These are phyloP conservation scores for Caenorhabditis parvicauda DNA, from an alignment of 2,888 invertebrate species.

Conservation along the genomic window DNA sequence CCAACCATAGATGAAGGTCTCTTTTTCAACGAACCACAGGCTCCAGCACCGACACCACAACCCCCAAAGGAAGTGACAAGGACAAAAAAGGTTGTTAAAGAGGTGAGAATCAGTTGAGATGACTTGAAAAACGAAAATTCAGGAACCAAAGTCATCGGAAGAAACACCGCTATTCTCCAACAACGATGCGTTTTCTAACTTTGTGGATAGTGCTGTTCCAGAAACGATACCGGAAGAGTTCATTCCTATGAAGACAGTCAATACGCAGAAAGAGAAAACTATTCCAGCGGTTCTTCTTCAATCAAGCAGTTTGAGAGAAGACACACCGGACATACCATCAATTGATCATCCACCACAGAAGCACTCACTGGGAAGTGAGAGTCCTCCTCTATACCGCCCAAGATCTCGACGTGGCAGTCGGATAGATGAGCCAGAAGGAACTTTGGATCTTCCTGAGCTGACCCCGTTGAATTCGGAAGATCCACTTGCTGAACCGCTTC, in stretches of 20 bases:
- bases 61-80: slow-evolving; percentile 23
- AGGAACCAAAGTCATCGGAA: too few species aligned
- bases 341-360: slow-evolving; percentile 3
- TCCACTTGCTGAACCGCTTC: slow-evolving; percentile 21
- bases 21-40: slow-evolving; percentile 8
- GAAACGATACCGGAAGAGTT: too few species aligned
- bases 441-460: slow-evolving; percentile 36
- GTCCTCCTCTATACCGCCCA: slow-evolving; percentile 44
- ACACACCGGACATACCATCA: slow-evolving; percentile 19
- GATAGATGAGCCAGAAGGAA: slow-evolving; percentile 39
- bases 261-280: too few species aligned
- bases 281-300: slow-evolving; percentile 20
- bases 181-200: too few species aligned
- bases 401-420: slow-evolving; percentile 54
- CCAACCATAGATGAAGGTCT: slow-evolving; percentile 10
- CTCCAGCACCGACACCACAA: slow-evolving; percentile 12
- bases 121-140: slow-evolving; percentile 3
- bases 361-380: slow-evolving; percentile 17
- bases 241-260: too few species aligned
- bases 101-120: too few species aligned
- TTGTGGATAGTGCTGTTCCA: too few species aligned
- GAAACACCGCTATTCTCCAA: too few species aligned
- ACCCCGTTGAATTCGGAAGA: slow-evolving; percentile 20
- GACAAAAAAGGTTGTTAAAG: too few species aligned
- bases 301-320: too few species aligned